phyloP scores from a whole-genome alignment of 1,140 invertebrate genomes.

The Bombus breviceps region DNA sequence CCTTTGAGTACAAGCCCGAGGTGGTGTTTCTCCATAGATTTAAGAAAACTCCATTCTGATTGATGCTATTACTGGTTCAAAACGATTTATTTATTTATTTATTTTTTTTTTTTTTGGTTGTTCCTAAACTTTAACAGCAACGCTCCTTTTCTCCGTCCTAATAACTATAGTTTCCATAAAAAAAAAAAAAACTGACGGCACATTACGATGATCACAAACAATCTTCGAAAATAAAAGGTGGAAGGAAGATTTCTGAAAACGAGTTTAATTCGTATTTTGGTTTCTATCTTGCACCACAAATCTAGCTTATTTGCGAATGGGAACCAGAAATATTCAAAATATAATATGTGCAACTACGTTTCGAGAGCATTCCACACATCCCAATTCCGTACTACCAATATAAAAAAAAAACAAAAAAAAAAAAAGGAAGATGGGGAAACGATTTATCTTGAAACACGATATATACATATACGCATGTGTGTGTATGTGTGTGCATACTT shows the following conservation, averaged over 20 bases:
- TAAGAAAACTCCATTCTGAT: background rate
- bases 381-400: background rate
- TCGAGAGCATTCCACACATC: background rate
- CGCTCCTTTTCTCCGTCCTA: too few species aligned
- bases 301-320: background rate
- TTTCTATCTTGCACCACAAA: background rate
- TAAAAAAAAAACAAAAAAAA: background rate
- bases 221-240: too few species aligned
- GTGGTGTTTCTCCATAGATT: background rate
- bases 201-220: too few species aligned
- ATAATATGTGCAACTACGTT: background rate
- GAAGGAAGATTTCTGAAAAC: too few species aligned
- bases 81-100: background rate
- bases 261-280: background rate
- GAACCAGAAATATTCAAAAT: background rate
- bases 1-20: background rate
- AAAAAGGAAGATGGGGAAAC: background rate
- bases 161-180: too few species aligned
- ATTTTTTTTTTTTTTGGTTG: background rate
- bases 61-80: background rate
- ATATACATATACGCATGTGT: accelerated
- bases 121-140: background rate
- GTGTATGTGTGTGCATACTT: too few species aligned
- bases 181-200: too few species aligned
- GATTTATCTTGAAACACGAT: background rate